Conservation (phyloP, 2,797 vertebrate species). For the Sitta carolinensis region DNA sequence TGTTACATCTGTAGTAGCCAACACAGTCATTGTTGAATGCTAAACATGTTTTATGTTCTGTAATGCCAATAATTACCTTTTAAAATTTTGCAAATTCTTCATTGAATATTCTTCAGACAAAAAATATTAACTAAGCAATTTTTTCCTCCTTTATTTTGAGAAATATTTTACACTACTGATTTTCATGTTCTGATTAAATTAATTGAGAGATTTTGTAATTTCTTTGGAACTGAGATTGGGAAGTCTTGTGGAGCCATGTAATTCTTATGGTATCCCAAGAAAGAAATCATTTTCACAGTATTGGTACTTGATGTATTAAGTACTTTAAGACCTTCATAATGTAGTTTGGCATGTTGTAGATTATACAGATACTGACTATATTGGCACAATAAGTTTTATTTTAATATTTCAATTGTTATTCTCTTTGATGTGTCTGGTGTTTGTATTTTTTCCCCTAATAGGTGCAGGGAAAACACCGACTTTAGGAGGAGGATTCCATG, state of each 20-base stretch:
- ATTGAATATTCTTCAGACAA: not conserved
- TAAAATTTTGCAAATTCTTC: not conserved
- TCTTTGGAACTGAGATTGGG: not conserved
- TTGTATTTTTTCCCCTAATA: not conserved
- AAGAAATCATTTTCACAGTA: not conserved
- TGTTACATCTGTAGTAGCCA: not conserved
- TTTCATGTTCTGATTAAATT: not conserved
- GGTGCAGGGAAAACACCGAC: conserved; percentile 88
- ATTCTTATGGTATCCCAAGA: not conserved
- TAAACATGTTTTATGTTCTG: not conserved
- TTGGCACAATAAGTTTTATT: not conserved
- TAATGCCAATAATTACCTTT: not conserved
- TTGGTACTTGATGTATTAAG: not conserved
- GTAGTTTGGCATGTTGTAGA: not conserved
- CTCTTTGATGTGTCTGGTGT: not conserved
- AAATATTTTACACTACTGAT: not conserved
- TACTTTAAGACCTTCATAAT: not conserved
- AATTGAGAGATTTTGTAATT: not conserved
- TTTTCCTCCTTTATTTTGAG: not conserved
- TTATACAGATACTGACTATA: not conserved
- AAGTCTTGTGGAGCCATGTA: not conserved
- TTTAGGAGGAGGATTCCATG: conserved; percentile 90
- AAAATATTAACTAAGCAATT: not conserved
- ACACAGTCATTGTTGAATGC: not conserved
- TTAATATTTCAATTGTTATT: not conserved